Evolutionary conservation across 1,140 invertebrate genomes (phyloP), one percentile per base, ranked within the genome.

Genomic region (Eupeodes corollae): DNA sequence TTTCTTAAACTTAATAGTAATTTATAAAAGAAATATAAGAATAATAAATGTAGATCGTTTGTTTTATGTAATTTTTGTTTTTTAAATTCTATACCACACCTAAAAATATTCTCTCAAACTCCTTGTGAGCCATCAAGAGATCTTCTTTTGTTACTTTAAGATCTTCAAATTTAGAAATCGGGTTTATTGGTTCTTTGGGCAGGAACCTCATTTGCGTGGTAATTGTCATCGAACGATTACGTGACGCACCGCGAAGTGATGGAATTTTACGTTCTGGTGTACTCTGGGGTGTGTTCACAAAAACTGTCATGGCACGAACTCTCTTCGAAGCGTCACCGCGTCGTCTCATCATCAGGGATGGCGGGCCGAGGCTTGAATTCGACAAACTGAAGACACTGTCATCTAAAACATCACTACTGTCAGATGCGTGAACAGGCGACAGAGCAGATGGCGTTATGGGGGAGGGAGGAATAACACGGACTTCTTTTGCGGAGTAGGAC

Each of bases 121-220:
- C 55, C 44, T 48, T 50, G 8, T 51, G 48, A 3, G 59, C 59
- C 21, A 47, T 35, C 26, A 46, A 50, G 18, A 67, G 45, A 19
- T 67, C 63, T 37, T 59, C 56, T n/a, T 50, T 51, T 1, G 63
- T 63, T 2, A 67, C 51, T 10, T 55, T 42, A n/a, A 67, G 58
- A 31, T 67, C 63, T 38, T 67, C 63, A 26, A 50, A 59, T 26
- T 26, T 26, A 5, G 21, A 26, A 5, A 26, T 26, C 21, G 21
- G 21, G 8, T 26, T 26, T 26, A 26, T 8, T 3, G 21, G 21
- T 26, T 26, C 21, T 5, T 26, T 3, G 21, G 21, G 21, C 21
- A 26, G 8, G 15, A 18, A 14, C 40, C 6, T 42, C 13, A 15
- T 13, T 5, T 18, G 40, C 11, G 11, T 41, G 21, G 21, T 8